Base-by-base conservation (phyloP, 2,888 invertebrate genomes). In the Flexamia atlantica region DNA sequence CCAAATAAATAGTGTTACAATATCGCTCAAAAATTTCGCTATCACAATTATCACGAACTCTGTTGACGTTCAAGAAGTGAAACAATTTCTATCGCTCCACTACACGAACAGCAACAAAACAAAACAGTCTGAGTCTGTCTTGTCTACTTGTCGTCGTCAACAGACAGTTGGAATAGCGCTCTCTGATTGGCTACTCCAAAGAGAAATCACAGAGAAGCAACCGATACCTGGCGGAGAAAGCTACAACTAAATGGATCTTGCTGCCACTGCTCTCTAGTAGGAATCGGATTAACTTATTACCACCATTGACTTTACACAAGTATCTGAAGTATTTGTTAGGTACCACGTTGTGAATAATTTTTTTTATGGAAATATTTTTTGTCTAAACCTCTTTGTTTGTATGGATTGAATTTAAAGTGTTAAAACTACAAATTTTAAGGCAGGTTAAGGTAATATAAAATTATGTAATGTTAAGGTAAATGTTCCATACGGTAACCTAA, bases 41-140 rank as follows among this genome's bases (percentile, higher is more conserved):
- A 30, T 9, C 53, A 79, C 79, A 25, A 50, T 23, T 25, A 12
- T 20, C 40, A 40, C 20, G 25, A 76, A 32, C n/a, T 50, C 50
- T 25, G 79, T 79, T 79, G 79, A 79, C 79, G 79, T 79, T 79
- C 50, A 50, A 79, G 30, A 79, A 7, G 50, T 32, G 32, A 32
- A 53, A 79, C 79, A 30, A 72, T 25, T n/a, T 14, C n/a, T 30
- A 28, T 14, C 74, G 23, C 5, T 25, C 23, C 28, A 76, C 74
- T 36, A 40, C 28, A 28, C 46, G 74, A 76, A 76, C 74, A 76
- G 28, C 42, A 76, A 76, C 70, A 68, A 68, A 68, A n/a, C 30
- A 68, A 30, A 40, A 72, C 72, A 57, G 46, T 17, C 46, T 17
- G 12, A 46, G 10, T 2, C 12, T 3, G 17, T 17, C 10, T 7